Percentiles rank a stretch among this genome's conserved stretches.
Evolutionary conservation across 2,888 invertebrate species (phyloP).

Genomic region (Nymphalis polychloros): DNA sequence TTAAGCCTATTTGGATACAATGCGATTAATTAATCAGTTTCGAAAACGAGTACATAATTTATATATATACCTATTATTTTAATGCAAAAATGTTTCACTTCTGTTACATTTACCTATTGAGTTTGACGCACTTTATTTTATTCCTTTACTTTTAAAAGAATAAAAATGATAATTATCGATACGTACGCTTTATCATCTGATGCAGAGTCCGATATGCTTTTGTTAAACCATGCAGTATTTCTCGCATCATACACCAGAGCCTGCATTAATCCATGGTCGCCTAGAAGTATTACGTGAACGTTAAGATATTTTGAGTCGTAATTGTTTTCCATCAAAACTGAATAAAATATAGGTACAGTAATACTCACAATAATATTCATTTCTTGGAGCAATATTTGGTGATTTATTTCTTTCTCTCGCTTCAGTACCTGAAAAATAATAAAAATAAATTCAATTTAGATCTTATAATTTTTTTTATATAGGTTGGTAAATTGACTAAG

Average conservation of each 20-base stretch:
- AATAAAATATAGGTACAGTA: neutral
- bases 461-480: too few relatives aligned
- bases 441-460: too few relatives aligned
- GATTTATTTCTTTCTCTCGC: slow-evolving; percentile 66
- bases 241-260: slow-evolving; percentile 94
- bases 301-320: neutral
- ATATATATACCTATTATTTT: too few relatives aligned
- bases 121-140: neutral
- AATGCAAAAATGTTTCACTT: too few relatives aligned
- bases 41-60: too few relatives aligned
- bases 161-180: neutral
- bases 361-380: slow-evolving; percentile 80
- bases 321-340: neutral
- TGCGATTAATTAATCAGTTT: too few relatives aligned
- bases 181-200: slow-evolving; percentile 85
- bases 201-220: slow-evolving; percentile 86
- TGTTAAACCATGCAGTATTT: slow-evolving; percentile 92
- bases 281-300: slow-evolving; percentile 61
- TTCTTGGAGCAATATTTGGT: slow-evolving; percentile 67
- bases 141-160: neutral
- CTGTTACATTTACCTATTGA: too few relatives aligned
- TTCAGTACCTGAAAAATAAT: slow-evolving; percentile 59
- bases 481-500: too few relatives aligned
- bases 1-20: too few relatives aligned
- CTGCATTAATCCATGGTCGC: slow-evolving; percentile 92